Percentiles rank a stretch among this genome's conserved stretches.
Conservation (phyloP, 2,888 invertebrate species). For the Athalia circularis region DNA sequence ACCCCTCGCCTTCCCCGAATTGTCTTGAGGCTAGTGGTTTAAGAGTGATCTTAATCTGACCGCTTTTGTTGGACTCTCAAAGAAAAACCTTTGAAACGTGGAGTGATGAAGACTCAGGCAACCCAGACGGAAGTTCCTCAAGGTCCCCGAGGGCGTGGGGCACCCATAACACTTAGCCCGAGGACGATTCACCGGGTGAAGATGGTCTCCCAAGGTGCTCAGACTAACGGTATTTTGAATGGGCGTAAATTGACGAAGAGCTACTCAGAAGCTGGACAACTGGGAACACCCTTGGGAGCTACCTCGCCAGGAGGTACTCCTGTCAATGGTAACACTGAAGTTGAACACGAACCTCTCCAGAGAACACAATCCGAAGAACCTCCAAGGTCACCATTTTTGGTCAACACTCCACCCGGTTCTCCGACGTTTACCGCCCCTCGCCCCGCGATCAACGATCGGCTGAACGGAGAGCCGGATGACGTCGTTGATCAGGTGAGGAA, state of each 20-base stretch:
- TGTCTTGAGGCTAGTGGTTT: conserved; percentile 26
- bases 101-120: conserved; percentile 94
- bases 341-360: conserved; percentile 85
- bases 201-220: conserved; percentile 93
- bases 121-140: conserved; percentile 91
- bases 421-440: conserved; percentile 16
- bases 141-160: conserved; percentile 74
- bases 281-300: conserved; percentile 68
- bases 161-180: conserved; percentile 83
- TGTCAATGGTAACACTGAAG: conserved; percentile 57
- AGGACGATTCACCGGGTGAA: conserved; percentile 89
- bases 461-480: conserved; percentile 62
- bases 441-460: conserved; percentile 3
- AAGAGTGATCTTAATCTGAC: conserved; percentile 42
- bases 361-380: conserved; percentile 92
- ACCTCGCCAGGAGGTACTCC: conserved; percentile 53
- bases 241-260: conserved; percentile 89
- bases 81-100: conserved; percentile 86
- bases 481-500: conserved; percentile 32
- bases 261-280: conserved; percentile 84
- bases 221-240: conserved; percentile 87
- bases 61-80: conserved; percentile 55
- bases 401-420: conserved; percentile 75
- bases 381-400: conserved; percentile 84
- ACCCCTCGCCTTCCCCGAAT: conserved; percentile 6